These are phyloP conservation scores for Australoheros scitulus DNA, from an alignment of 2,113 vertebrate genomes.

Conservation along the genomic window DNA sequence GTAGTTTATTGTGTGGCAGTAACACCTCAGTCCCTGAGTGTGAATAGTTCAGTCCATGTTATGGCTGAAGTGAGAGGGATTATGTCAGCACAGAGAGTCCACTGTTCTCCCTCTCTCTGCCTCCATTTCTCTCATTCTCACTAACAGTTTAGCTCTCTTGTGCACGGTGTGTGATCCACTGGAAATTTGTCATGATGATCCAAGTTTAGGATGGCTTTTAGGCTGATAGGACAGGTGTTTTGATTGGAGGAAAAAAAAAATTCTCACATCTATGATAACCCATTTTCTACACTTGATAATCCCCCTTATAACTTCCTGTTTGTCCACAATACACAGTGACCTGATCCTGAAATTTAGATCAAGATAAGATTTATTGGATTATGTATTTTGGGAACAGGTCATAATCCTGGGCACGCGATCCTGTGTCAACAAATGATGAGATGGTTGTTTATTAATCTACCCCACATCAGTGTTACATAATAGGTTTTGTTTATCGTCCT, in stretches of 20 bases:
- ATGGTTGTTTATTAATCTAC: slow-evolving; percentile 36
- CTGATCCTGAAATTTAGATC: slow-evolving; percentile 21
- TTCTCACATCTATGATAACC: background rate
- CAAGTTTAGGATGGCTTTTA: background rate
- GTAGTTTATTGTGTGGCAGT: slow-evolving; percentile 46
- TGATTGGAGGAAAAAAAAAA: background rate
- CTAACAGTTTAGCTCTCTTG: slow-evolving; percentile 48
- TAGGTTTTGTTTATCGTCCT: background rate
- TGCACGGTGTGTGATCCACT: slow-evolving; percentile 37
- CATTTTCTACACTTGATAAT: background rate
- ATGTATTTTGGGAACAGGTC: slow-evolving; percentile 16
- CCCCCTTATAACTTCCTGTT: background rate
- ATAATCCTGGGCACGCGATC: slow-evolving; percentile 30
- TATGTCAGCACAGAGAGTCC: slow-evolving; percentile 65
- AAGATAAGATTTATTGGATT: slow-evolving; percentile 46
- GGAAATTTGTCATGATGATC: slow-evolving; percentile 18
- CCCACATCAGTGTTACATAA: background rate
- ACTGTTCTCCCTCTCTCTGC: slow-evolving; percentile 62
- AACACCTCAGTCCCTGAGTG: slow-evolving; percentile 53
- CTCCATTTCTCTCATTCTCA: slow-evolving; percentile 35
- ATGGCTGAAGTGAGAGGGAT: slow-evolving; percentile 68
- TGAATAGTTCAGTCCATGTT: slow-evolving; percentile 57
- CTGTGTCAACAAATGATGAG: slow-evolving; percentile 28
- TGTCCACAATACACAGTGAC: background rate
- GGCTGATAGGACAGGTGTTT: background rate